Evolutionary conservation across 1,140 invertebrate genomes (phyloP).

Genomic region (Drosophila novamexicana): DNA sequence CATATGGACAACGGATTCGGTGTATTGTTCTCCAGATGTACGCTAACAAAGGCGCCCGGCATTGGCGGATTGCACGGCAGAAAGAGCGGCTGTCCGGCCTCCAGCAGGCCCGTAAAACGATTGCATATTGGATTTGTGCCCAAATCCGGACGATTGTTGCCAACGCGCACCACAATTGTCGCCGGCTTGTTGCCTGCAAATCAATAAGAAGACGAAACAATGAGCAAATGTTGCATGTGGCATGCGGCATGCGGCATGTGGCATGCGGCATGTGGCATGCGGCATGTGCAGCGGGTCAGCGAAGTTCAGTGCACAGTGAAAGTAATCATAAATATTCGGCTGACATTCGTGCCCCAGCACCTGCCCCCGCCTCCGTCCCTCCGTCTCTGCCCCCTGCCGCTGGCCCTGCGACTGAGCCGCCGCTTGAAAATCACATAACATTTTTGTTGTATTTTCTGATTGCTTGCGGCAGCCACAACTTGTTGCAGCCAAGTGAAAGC

Average conservation of each 20-base stretch:
- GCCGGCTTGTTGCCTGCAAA: constrained; percentile 88
- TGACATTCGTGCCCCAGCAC: not conserved
- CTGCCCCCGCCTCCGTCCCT: not conserved
- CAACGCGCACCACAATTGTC: constrained; percentile 95
- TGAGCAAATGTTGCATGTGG: too few species aligned
- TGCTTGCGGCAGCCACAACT: constrained; percentile 15
- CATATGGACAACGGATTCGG: constrained; percentile 94
- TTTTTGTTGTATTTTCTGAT: constrained; percentile 10
- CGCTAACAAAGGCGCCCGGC: constrained; percentile 97
- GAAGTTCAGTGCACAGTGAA: constrained; percentile 68
- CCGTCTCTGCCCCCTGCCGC: constrained; percentile 14
- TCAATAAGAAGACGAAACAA: not conserved
- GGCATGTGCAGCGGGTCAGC: constrained; percentile 23
- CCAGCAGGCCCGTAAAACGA: constrained; percentile 92
- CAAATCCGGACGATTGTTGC: constrained; percentile 97
- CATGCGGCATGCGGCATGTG: not conserved
- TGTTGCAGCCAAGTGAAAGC: constrained; percentile 69
- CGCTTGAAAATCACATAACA: constrained; percentile 72
- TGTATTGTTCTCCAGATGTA: constrained; percentile 92
- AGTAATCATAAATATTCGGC: constrained; percentile 81
- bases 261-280: constrained; percentile 22
- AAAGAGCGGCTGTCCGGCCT: constrained; percentile 96
- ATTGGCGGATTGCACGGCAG: constrained; percentile 97
- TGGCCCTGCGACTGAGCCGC: constrained; percentile 56
- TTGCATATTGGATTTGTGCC: constrained; percentile 97